A percentile compares a stretch with the other conserved stretches of the same genome.
Evolutionary conservation across 2,888 invertebrate species (phyloP).

Genomic region (Stenodema calcarata): DNA sequence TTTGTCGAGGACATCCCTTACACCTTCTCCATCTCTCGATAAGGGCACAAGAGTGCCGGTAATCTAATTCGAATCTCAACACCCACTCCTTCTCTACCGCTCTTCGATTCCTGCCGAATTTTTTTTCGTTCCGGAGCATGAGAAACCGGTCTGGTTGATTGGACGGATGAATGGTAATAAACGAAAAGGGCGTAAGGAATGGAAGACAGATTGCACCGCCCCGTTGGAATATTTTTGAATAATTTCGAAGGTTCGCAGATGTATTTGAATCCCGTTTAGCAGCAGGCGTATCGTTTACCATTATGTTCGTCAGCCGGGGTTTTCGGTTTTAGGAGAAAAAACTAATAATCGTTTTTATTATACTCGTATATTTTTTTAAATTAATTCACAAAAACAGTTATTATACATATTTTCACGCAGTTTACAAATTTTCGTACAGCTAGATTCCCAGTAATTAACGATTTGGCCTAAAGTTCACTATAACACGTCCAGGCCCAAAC

Average conservation of each 20-base stretch:
- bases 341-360: too few species aligned
- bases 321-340: too few species aligned
- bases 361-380: too few species aligned
- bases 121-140: not conserved
- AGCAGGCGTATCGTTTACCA: not conserved
- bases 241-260: not conserved
- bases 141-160: not conserved
- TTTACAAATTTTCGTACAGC: too few species aligned
- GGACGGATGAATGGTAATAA: not conserved
- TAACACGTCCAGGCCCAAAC: too few species aligned
- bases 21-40: not conserved
- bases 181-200: not conserved
- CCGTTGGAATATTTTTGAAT: not conserved
- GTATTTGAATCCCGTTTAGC: not conserved
- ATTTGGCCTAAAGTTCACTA: too few species aligned
- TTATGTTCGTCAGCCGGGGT: too few species aligned
- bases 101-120: not conserved
- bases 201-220: not conserved
- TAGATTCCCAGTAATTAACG: too few species aligned
- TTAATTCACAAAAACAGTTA: too few species aligned
- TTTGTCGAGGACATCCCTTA: not conserved
- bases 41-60: not conserved
- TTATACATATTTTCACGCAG: too few species aligned
- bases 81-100: not conserved
- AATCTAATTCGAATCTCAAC: not conserved